Base-by-base conservation (phyloP, 2,888 invertebrate species). In the Iselma pallidipennis region DNA sequence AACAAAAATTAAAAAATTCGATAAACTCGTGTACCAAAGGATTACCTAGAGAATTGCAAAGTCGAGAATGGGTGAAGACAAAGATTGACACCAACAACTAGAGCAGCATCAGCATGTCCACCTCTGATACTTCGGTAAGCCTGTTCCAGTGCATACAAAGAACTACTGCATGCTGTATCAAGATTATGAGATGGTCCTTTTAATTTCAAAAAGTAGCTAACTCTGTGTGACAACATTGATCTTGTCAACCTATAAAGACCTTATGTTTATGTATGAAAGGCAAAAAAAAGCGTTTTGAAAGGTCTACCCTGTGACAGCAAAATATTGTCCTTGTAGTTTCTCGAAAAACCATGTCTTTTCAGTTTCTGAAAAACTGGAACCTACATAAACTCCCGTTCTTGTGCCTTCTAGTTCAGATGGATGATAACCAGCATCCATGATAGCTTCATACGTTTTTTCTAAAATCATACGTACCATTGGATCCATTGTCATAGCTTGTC, bases 161-260 rank as follows among this genome's bases (percentile, higher is more conserved):
- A 92, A 53, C 95, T 95, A 10, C 94, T 94, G 79, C 96, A 96
- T 0, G 95, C 96, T 0, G 95, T 94, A 81, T 96, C 96, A 12
- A 95, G 85, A 1, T 92, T 86, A 82, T 89, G 94, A 10, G 94
- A 94, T 0, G 95, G 95, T 0, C 96, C 94, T 69, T 89, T 89
- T n/a, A 92, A 85, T 14, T 94, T 95, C 63, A 96, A 85, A 82
- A 90, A 89, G 80, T 91, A 96, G 0, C 94, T 94, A 67, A 95
- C 87, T 55, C 95, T 87, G 82, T 95, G 95, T 23, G 95, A 91
- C 78, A 95, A 87, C 94, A 96, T 95, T 12, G 94, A 92, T 62
- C 93, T 87, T 72, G 91, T 91, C 79, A 94, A 94, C 28, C 96
- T 85, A 79, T 14, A 45, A 62, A n/a, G n/a, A n/a, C n/a, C n/a